Percentiles rank a stretch among this genome's conserved stretches.
Evolutionary conservation across 2,888 invertebrate genomes (phyloP).

Genomic region (Strigamia crassipes): DNA sequence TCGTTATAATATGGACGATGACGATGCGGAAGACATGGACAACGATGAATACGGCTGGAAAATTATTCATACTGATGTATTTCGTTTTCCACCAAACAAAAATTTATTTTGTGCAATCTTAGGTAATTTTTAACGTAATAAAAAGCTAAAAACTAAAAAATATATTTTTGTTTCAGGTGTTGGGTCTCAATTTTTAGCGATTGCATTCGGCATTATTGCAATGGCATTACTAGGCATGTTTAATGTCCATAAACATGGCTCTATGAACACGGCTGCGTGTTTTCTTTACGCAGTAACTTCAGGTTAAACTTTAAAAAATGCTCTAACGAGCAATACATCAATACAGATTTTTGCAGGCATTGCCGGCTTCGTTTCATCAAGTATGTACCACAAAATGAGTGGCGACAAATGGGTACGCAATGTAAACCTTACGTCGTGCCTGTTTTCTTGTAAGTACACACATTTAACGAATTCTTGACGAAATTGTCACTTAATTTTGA

Average conservation of each 20-base stretch:
- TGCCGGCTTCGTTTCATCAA: constrained; percentile 62
- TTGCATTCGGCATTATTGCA: constrained; percentile 61
- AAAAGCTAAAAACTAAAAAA: not conserved
- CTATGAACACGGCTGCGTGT: constrained; percentile 61
- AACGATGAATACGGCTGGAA: constrained; percentile 64
- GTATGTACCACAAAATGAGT: constrained; percentile 61
- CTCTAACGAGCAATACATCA: not conserved
- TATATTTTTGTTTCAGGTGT: constrained; percentile 58
- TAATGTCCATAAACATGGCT: constrained; percentile 62
- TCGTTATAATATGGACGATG: constrained; percentile 59
- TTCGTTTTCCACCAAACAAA: constrained; percentile 60
- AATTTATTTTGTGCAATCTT: constrained; percentile 62
- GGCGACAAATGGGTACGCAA: constrained; percentile 63
- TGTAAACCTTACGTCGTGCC: constrained; percentile 62
- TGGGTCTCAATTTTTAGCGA: constrained; percentile 61
- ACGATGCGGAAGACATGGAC: constrained; percentile 59
- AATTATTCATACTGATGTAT: constrained; percentile 62
- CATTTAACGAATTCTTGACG: constrained; percentile 57
- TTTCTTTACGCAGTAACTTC: constrained; percentile 62
- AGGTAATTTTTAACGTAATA: constrained; percentile 55
- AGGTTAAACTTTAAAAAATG: constrained; percentile 52
- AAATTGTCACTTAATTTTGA: constrained; percentile 52
- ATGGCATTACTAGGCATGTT: constrained; percentile 62
- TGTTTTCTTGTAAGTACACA: constrained; percentile 60
- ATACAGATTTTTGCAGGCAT: constrained; percentile 57